Conservation (phyloP, 2,113 vertebrate species). For the Alligator sinensis region DNA sequence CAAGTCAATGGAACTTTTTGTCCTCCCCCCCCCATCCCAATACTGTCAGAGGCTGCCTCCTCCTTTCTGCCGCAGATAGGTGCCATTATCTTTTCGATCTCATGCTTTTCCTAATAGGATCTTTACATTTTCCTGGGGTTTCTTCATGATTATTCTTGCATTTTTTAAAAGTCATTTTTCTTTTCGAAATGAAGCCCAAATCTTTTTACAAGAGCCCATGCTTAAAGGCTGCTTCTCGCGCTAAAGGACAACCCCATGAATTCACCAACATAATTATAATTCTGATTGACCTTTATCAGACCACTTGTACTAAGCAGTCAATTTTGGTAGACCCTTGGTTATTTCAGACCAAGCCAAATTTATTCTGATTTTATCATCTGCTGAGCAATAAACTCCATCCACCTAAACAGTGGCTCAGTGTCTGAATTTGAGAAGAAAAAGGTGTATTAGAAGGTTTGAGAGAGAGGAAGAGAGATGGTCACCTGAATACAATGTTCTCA, state of each 20-base stretch:
- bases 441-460: not conserved
- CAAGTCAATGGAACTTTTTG: not conserved
- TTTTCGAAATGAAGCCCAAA: not conserved
- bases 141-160: not conserved
- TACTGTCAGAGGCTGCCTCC: not conserved
- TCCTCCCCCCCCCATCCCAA: not conserved
- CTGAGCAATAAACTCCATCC: not conserved
- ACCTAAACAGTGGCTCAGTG: not conserved
- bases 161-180: not conserved
- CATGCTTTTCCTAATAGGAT: not conserved
- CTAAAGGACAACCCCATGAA: not conserved
- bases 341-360: not conserved
- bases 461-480: not conserved
- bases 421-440: not conserved
- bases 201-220: no score
- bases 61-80: not conserved
- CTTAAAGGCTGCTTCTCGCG: not conserved
- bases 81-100: not conserved
- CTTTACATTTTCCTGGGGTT: not conserved
- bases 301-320: not conserved
- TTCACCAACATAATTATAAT: no score
- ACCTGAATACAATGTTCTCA: fast-evolving
- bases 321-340: not conserved
- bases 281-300: not conserved
- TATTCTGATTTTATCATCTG: not conserved